Base-by-base conservation (phyloP, 2,888 invertebrate species). In the Parthenolecanium corni region DNA sequence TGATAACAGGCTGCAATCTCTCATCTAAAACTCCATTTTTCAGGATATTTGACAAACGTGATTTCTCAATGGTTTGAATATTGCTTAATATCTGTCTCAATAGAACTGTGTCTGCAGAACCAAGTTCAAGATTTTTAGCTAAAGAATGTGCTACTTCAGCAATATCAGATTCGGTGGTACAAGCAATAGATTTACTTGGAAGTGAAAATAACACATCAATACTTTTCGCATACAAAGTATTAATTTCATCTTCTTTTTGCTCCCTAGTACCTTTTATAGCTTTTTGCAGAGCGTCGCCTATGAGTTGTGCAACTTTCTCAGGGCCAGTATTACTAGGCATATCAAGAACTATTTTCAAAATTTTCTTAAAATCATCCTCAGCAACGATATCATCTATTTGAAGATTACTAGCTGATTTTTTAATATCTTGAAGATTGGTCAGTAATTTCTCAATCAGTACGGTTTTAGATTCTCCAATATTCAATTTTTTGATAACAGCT, bases 31-130 rank as follows among this genome's bases (percentile, higher is more conserved):
- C 9, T 9, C 31, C 31, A 6, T 63, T 53, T 42, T 36, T 31
- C 0, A n/a, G 24, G 0, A 20, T 21, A 3, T 53, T 20, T 0
- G 38, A 31, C 6, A 53, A 21, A 31, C 16, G 6, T 2, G 62
- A 38, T 31, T 52, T 40, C 11, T 52, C 16, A 12, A 52, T 21
- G 21, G 47, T 53, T 16, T 63, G 63, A 12, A 63, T 11, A n/a
- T 11, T 54, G 3, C 74, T 73, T 1, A 76, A 71, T 2, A 76
- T 71, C 62, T 76, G 75, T 2, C 75, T 76, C 72, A 76, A 72
- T 68, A 75, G 75, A 0, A 75, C 71, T 0, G 76, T 74, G 0
- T 73, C 69, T 31, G 70, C 70, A 1, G 74, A 74, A 21, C 72
- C 72, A 2, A 76, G 66, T 11, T 74, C 72, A 1, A 76, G 68